Conservation (phyloP, 2,797 vertebrate genomes). For the Amniataba percoides region DNA sequence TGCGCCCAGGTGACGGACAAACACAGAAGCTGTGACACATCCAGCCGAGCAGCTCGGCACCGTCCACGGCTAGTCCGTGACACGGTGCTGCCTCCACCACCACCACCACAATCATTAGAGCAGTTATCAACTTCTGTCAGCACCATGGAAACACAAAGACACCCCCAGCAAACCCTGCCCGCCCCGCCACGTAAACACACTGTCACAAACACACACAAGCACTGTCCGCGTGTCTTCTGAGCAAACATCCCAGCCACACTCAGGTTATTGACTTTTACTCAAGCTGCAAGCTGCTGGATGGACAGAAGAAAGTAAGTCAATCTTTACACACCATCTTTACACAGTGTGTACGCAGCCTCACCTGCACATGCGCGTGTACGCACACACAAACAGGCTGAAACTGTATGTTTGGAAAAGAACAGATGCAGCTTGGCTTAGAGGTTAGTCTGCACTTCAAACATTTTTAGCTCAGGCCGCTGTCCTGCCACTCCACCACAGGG, state of each 20-base stretch:
- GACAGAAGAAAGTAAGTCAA: slow-evolving; percentile 72
- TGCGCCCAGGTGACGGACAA: slow-evolving; percentile 78
- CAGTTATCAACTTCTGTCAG: slow-evolving; percentile 79
- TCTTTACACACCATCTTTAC: slow-evolving; percentile 74
- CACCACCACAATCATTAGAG: slow-evolving; percentile 70
- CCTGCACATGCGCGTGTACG: slow-evolving; percentile 15
- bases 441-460: slow-evolving; percentile 65
- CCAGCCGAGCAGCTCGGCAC: slow-evolving; percentile 65
- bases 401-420: slow-evolving; percentile 35
- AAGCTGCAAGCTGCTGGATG: slow-evolving; percentile 75
- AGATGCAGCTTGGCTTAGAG: slow-evolving; percentile 45
- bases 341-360: slow-evolving; percentile 37
- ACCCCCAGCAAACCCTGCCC: slow-evolving; percentile 42
- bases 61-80: slow-evolving; percentile 51
- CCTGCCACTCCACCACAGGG: slow-evolving; percentile 75
- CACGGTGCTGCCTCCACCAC: slow-evolving; percentile 56
- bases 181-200: slow-evolving; percentile 65
- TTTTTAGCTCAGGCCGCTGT: slow-evolving; percentile 62
- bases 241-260: slow-evolving; percentile 84
- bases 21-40: slow-evolving; percentile 80
- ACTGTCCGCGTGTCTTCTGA: slow-evolving; percentile 75
- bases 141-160: slow-evolving; percentile 81
- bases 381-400: slow-evolving; percentile 35
- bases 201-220: slow-evolving; percentile 58
- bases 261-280: slow-evolving; percentile 86